Evolutionary conservation across 2,888 invertebrate species (phyloP), one percentile per base, ranked within the genome.

Genomic region (Nasonovia ribisnigri): DNA sequence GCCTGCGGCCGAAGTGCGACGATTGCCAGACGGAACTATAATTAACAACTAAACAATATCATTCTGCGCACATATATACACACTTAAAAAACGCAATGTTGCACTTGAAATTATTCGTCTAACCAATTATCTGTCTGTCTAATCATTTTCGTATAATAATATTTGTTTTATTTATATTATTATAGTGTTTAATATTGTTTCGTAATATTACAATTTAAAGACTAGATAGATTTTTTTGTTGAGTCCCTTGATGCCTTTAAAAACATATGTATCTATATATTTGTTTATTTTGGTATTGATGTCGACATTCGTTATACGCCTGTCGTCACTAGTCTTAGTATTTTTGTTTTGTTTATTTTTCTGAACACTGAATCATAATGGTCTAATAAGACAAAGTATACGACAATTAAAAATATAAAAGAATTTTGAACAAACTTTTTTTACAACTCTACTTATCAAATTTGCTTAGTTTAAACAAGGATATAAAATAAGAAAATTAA

Each of bases 1-100:
- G 93, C 90, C 93, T 93, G 93, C 93, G n/a, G 93, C 93, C 93
- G 90, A 93, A 84, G 93, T 93, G 93, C 93, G 93, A 93, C 93
- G 93, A 93, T 86, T 90, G 90, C 93, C 90, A 84, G 93, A 93
- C 42, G 93, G 90, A 93, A 93, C 93, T 93, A 90, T 90, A 86
- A 93, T 93, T 93, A 93, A 93, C 93, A 86, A 93, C 89, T 93
- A 93, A 93, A 93, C 93, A 93, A 93, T 93, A 93, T 90, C 93
- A 93, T 93, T 93, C 90, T 93, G 90, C 86, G 89, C 93, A 90
- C 93, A 93, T 48, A 93, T 90, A 92, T 90, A 93, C 84, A 93
- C 93, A 90, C 86, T 93, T 93, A 42, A 93, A 93, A 93, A 93
- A 90, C 90, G 84, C 93, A 93, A 93, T 90, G 57, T 93, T 90